Conservation (phyloP, 1,140 invertebrate species). For the Fopius arisanus region DNA sequence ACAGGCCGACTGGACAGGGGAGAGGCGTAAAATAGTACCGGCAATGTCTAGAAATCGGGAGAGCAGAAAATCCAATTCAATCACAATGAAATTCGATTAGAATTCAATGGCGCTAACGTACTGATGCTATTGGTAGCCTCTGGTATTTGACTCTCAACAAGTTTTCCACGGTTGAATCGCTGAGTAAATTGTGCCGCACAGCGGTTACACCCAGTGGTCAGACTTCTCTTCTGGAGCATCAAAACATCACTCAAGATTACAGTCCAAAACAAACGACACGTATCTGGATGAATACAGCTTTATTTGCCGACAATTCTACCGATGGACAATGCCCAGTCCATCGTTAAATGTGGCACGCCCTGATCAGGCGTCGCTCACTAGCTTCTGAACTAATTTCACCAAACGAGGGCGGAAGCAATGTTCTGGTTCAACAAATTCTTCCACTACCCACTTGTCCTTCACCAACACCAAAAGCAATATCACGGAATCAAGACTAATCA, state of each 20-base stretch:
- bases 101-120: not conserved
- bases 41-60: not conserved
- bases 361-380: not conserved
- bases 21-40: not conserved
- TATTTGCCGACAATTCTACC: not conserved
- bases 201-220: constrained; percentile 14
- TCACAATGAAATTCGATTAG: not conserved
- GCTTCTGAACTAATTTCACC: constrained; percentile 27
- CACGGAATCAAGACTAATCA: constrained; percentile 30
- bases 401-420: constrained; percentile 33
- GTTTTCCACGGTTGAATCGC: constrained; percentile 20
- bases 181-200: constrained; percentile 8
- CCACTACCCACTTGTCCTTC: not conserved
- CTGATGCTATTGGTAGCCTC: not conserved
- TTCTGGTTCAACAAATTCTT: constrained; percentile 22
- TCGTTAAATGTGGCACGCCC: not conserved
- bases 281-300: not conserved
- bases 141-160: not conserved
- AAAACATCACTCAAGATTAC: constrained; percentile 1
- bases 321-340: not conserved
- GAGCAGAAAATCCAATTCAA: constrained; percentile 11
- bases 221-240: not conserved
- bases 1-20: not conserved
- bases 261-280: constrained; percentile 14
- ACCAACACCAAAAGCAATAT: not conserved